These are phyloP conservation scores for Sminthurinus aureus DNA, from an alignment of 2,888 invertebrate species.

Conservation along the genomic window DNA sequence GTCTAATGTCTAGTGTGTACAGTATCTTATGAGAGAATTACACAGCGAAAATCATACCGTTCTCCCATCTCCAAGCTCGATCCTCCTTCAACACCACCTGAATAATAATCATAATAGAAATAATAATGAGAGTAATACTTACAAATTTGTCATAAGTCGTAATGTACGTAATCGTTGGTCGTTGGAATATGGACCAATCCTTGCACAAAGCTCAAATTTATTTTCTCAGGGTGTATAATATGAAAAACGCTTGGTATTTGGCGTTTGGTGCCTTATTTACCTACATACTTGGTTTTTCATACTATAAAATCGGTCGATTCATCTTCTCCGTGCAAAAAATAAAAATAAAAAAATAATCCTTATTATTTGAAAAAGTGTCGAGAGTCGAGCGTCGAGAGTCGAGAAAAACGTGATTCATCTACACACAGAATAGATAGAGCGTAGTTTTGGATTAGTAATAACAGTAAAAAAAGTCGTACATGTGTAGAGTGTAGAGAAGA, in stretches of 20 bases:
- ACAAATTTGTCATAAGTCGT: background rate
- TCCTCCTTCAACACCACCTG: background rate
- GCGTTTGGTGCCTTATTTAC: too few relatives aligned
- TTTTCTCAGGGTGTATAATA: background rate
- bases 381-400: background rate
- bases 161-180: background rate
- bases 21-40: slow-evolving; percentile 34
- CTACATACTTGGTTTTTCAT: background rate
- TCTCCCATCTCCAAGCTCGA: slow-evolving; percentile 21
- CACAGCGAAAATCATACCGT: slow-evolving; percentile 23
- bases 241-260: background rate
- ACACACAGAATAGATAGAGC: background rate
- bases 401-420: slow-evolving; percentile 43
- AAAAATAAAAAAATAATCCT: background rate
- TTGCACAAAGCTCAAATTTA: too few relatives aligned
- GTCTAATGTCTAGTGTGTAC: too few relatives aligned
- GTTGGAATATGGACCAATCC: too few relatives aligned
- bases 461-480: too few relatives aligned
- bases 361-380: slow-evolving; percentile 8
- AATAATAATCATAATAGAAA: too few relatives aligned
- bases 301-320: background rate
- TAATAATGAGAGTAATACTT: too few relatives aligned
- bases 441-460: too few relatives aligned
- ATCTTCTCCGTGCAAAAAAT: slow-evolving; percentile 9
- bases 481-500: background rate